phyloP scores from a whole-genome alignment of 2,888 invertebrate species.

The Rhingia campestris region DNA sequence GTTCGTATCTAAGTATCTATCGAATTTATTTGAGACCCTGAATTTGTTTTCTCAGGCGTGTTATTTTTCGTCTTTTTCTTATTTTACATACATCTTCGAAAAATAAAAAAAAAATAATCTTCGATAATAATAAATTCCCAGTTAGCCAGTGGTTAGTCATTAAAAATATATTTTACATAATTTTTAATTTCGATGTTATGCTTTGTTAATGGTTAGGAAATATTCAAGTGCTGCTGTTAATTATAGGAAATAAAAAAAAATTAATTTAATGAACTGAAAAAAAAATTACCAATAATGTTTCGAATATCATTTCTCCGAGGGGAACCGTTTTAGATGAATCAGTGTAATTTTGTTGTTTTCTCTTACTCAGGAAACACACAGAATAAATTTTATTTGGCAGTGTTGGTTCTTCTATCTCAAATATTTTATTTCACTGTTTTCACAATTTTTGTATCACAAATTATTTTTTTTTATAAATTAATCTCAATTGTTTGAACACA shows the following conservation, averaged over 20 bases:
- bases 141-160: conserved; percentile 36
- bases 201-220: neutral
- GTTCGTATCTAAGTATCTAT: conserved; percentile 24
- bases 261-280: neutral
- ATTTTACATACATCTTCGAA: neutral
- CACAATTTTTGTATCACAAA: conserved; percentile 53
- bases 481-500: conserved; percentile 73
- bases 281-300: conserved; percentile 62
- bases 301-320: conserved; percentile 73
- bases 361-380: conserved; percentile 34
- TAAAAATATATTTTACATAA: neutral
- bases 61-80: conserved; percentile 9
- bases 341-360: conserved; percentile 45
- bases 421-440: conserved; percentile 44
- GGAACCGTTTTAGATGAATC: conserved; percentile 60
- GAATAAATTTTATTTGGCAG: conserved; percentile 52
- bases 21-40: conserved; percentile 45
- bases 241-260: neutral
- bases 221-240: neutral
- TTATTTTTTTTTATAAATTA: conserved; percentile 53
- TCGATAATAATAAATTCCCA: conserved; percentile 10
- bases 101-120: neutral
- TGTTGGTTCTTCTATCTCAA: conserved; percentile 44
- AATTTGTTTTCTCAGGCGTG: conserved; percentile 19
- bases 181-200: neutral